phyloP scores from a whole-genome alignment of 2,888 invertebrate species.

The Eupeodes luniger region DNA sequence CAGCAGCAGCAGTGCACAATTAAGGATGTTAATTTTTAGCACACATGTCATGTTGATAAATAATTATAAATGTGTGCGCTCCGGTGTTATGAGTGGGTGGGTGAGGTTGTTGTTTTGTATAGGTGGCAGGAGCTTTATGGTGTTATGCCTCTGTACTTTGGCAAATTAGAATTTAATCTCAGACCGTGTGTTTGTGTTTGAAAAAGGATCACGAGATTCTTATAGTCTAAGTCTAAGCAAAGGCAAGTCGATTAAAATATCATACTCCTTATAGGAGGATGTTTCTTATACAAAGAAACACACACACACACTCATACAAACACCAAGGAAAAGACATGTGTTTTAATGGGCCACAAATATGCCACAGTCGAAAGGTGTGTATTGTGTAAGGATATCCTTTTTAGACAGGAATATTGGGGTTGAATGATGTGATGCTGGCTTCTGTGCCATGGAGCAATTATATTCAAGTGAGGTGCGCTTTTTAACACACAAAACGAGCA shows the following conservation, averaged over 20 bases:
- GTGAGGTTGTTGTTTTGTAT: background rate
- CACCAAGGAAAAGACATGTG: slow-evolving; percentile 51
- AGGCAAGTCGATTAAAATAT: slow-evolving; percentile 38
- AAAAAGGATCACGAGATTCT: slow-evolving; percentile 54
- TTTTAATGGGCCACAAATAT: slow-evolving; percentile 75
- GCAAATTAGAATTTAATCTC: slow-evolving; percentile 71
- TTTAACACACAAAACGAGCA: slow-evolving; percentile 29
- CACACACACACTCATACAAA: background rate
- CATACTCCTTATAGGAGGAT: background rate
- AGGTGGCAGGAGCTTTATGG: background rate
- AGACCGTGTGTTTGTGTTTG: slow-evolving; percentile 33
- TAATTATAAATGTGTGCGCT: slow-evolving; percentile 65
- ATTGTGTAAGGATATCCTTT: slow-evolving; percentile 49
- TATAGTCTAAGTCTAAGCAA: slow-evolving; percentile 38
- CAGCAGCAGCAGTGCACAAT: slow-evolving; percentile 56
- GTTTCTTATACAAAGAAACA: slow-evolving; percentile 1
- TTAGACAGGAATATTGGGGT: slow-evolving; percentile 54
- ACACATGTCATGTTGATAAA: slow-evolving; percentile 76
- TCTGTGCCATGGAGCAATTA: slow-evolving; percentile 58
- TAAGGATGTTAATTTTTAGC: slow-evolving; percentile 76
- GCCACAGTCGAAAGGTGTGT: slow-evolving; percentile 71
- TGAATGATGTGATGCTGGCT: slow-evolving; percentile 45
- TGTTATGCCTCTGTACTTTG: slow-evolving; percentile 12
- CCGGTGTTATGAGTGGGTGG: background rate
- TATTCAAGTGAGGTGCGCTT: slow-evolving; percentile 64